phyloP scores from a whole-genome alignment of 1,140 invertebrate genomes.

The Leptestheria dahalacensis region DNA sequence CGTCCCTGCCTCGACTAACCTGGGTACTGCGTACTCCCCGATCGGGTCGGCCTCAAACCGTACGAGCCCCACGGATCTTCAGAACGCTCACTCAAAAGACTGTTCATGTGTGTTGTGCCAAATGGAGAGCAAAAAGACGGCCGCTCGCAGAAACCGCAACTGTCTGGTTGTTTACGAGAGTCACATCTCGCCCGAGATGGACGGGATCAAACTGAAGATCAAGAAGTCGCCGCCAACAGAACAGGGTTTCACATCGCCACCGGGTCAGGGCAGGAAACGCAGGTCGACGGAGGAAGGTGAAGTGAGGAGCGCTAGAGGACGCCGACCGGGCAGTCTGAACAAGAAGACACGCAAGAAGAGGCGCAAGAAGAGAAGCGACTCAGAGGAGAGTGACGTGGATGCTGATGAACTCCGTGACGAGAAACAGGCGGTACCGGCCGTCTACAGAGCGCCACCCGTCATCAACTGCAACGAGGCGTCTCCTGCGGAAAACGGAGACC shows the following conservation, averaged over 20 bases:
- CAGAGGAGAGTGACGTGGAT: constrained; percentile 6
- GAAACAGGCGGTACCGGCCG: background rate
- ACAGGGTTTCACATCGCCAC: background rate
- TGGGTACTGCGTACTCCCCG: background rate
- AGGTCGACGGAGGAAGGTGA: background rate
- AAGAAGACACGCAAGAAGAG: constrained; percentile 10
- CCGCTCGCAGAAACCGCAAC: background rate
- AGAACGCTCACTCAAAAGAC: background rate
- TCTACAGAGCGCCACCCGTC: background rate
- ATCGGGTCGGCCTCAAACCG: background rate
- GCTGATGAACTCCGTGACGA: background rate
- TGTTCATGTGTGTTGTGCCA: background rate
- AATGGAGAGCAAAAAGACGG: background rate
- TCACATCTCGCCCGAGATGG: constrained; percentile 41
- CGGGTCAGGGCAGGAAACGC: background rate
- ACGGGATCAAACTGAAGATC: constrained; percentile 45
- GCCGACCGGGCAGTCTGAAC: constrained; percentile 1
- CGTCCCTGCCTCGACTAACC: background rate
- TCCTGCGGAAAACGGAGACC: background rate
- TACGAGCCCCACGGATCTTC: background rate
- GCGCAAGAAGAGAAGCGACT: constrained; percentile 5
- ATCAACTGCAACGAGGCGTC: background rate
- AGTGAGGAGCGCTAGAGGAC: background rate
- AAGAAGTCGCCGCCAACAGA: constrained; percentile 33
- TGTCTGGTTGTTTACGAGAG: constrained; percentile 32